These are phyloP conservation scores for Pediacus dermestoides DNA, from an alignment of 2,888 invertebrate genomes.

Conservation along the genomic window DNA sequence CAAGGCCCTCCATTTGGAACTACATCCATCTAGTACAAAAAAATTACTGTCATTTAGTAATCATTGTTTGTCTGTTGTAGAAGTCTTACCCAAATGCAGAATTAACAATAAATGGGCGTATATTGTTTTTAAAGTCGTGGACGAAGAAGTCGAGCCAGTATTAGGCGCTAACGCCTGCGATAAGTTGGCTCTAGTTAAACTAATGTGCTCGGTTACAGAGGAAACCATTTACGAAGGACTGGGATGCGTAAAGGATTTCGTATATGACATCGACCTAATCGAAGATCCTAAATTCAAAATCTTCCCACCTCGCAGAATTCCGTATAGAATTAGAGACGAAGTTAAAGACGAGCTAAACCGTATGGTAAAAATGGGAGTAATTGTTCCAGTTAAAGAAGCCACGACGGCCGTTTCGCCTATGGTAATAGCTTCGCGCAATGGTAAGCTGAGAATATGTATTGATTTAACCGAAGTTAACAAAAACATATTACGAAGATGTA, in stretches of 20 bases:
- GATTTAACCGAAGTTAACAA: slow-evolving; percentile 14
- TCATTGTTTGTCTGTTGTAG: not conserved
- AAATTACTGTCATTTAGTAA: slow-evolving; percentile 1
- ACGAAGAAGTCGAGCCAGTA: too few relatives aligned
- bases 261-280: slow-evolving; percentile 1
- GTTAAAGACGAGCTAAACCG: slow-evolving; percentile 8
- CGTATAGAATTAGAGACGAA: slow-evolving; percentile 6
- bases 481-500: slow-evolving; percentile 10
- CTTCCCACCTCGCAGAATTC: slow-evolving; percentile 7
- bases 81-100: slow-evolving; percentile 1
- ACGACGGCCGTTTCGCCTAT: slow-evolving; percentile 12
- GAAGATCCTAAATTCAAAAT: too few relatives aligned
- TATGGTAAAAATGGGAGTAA: slow-evolving; percentile 7
- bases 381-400: slow-evolving; percentile 1
- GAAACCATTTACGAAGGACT: slow-evolving; percentile 2
- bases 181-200: not conserved
- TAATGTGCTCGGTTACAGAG: not conserved
- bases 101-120: slow-evolving; percentile 1
- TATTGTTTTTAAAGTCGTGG: slow-evolving; percentile 1
- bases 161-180: not conserved
- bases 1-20: not conserved
- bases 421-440: slow-evolving; percentile 12
- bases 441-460: slow-evolving; percentile 12
- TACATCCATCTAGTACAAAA: not conserved
- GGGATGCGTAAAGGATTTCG: not conserved